phyloP scores from a whole-genome alignment of 2,888 invertebrate species.

The Hirtodrosophila alboralis region DNA sequence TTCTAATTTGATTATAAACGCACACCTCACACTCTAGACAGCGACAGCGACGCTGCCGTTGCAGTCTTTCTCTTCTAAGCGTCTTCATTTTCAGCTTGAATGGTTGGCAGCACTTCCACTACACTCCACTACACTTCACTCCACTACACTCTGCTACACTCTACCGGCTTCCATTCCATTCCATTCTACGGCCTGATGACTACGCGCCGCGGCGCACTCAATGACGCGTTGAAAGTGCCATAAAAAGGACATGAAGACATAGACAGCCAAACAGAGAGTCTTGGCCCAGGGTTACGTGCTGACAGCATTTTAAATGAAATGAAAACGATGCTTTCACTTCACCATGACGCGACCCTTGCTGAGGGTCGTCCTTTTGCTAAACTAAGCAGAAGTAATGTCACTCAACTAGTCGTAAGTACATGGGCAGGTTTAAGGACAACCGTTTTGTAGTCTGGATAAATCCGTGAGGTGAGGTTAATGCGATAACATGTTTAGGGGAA shows the following conservation, averaged over 20 bases:
- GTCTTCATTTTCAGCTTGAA: conserved; percentile 74
- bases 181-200: conserved; percentile 59
- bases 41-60: too few species aligned
- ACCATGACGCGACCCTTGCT: conserved; percentile 12
- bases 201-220: conserved; percentile 77
- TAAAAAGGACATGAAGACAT: conserved; percentile 76
- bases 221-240: conserved; percentile 80
- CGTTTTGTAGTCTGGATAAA: conserved; percentile 23
- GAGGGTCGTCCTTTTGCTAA: conserved; percentile 50
- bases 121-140: conserved; percentile 7
- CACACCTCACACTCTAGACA: conserved; percentile 55
- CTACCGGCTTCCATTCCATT: conserved; percentile 17
- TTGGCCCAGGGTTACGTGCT: conserved; percentile 65
- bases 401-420: conserved; percentile 53
- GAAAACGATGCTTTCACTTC: conserved; percentile 77
- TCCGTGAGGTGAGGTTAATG: conserved; percentile 49
- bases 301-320: conserved; percentile 79
- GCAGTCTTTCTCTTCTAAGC: conserved; percentile 31
- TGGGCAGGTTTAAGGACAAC: conserved; percentile 20
- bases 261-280: conserved; percentile 27
- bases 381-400: conserved; percentile 76
- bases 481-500: conserved; percentile 45
- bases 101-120: conserved; percentile 52
- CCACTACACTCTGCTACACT: not conserved
- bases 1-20: conserved; percentile 81